These are phyloP conservation scores for Phaonia tiefii DNA, from an alignment of 2,888 invertebrate genomes.

Conservation along the genomic window DNA sequence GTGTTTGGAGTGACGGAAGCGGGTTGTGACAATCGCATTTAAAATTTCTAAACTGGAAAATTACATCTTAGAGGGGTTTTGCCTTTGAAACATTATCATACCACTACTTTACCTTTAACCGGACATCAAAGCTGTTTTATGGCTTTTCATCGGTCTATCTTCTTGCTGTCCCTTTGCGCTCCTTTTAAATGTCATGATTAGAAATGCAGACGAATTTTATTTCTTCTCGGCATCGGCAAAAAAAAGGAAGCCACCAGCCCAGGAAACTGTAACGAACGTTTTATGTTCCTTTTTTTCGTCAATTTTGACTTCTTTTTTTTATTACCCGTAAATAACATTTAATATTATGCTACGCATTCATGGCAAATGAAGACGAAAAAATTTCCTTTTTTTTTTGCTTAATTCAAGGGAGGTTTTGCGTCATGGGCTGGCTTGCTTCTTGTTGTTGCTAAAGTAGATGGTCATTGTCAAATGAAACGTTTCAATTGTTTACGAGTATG, in stretches of 20 bases:
- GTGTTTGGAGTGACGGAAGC: neutral
- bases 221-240: slow-evolving; percentile 14
- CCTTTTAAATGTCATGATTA: slow-evolving; percentile 34
- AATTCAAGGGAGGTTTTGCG: slow-evolving; percentile 35
- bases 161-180: slow-evolving; percentile 20
- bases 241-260: slow-evolving; percentile 2
- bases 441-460: neutral
- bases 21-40: neutral
- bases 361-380: slow-evolving; percentile 28
- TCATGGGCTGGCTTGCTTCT: slow-evolving; percentile 28
- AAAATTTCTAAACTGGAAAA: neutral
- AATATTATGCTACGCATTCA: slow-evolving; percentile 49
- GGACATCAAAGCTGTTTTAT: slow-evolving; percentile 22
- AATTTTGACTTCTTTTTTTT: slow-evolving; percentile 49
- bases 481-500: slow-evolving; percentile 17
- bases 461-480: slow-evolving; percentile 42
- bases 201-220: slow-evolving; percentile 39
- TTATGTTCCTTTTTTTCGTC: slow-evolving; percentile 49
- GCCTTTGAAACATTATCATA: neutral
- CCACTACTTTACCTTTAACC: slow-evolving; percentile 2
- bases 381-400: neutral
- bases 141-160: slow-evolving; percentile 6
- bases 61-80: neutral
- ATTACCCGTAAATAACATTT: slow-evolving; percentile 53
- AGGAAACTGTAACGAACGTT: slow-evolving; percentile 44